Evolutionary conservation across 1,140 invertebrate genomes (phyloP).

Genomic region (Hylaeus anthracinus): DNA sequence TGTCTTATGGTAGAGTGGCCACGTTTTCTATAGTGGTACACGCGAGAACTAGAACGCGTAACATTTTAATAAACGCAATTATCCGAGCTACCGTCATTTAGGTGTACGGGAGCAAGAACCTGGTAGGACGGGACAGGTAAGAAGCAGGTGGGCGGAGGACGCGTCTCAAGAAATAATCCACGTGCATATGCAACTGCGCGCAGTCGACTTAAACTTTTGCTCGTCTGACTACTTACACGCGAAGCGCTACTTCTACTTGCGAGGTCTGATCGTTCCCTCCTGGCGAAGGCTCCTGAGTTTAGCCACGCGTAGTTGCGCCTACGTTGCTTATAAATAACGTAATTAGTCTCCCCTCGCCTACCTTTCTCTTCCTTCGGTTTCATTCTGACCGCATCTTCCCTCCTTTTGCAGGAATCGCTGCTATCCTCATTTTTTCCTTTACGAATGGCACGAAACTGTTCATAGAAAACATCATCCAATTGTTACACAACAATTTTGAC

Average conservation of each 20-base stretch:
- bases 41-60: conserved; percentile 77
- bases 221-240: conserved; percentile 29
- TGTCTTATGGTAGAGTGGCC: conserved; percentile 55
- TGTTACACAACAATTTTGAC: too few species aligned
- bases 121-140: conserved; percentile 32
- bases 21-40: conserved; percentile 57
- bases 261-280: neutral
- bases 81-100: conserved; percentile 64
- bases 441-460: too few species aligned
- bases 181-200: conserved; percentile 33
- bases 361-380: neutral
- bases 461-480: too few species aligned
- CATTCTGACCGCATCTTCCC: conserved; percentile 15
- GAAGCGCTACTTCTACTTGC: neutral
- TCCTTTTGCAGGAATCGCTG: conserved; percentile 48
- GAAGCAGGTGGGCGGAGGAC: conserved; percentile 34
- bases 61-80: conserved; percentile 78
- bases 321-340: conserved; percentile 66
- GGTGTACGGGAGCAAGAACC: conserved; percentile 42
- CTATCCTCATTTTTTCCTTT: neutral
- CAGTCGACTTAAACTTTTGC: conserved; percentile 30
- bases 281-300: conserved; percentile 12
- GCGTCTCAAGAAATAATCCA: conserved; percentile 53
- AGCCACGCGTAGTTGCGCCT: conserved; percentile 53
- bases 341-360: conserved; percentile 62